Evolutionary conservation across 2,888 invertebrate species (phyloP).

Genomic region (Philonicus albiceps): DNA sequence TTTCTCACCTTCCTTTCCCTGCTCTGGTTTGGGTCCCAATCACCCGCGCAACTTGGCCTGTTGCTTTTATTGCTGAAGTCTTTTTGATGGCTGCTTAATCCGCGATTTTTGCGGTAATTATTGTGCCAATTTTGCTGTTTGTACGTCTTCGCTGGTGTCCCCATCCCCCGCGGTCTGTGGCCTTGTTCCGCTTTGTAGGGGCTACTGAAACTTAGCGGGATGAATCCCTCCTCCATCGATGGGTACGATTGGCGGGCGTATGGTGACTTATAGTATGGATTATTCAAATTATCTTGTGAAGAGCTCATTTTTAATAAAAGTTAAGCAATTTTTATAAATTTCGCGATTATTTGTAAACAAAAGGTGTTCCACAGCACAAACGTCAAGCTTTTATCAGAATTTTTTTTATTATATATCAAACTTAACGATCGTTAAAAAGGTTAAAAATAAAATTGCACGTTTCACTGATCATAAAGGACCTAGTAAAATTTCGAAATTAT

Average conservation of each 20-base stretch:
- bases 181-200: background rate
- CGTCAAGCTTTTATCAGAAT: background rate
- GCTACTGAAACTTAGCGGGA: constrained; percentile 55
- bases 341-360: background rate
- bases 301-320: background rate
- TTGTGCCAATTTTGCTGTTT: background rate
- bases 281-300: background rate
- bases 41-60: background rate
- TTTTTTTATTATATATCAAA: background rate
- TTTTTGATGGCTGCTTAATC: background rate
- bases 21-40: background rate
- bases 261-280: background rate
- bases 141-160: background rate
- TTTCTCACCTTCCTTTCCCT: background rate
- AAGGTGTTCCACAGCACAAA: background rate
- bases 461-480: background rate
- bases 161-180: background rate
- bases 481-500: background rate
- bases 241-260: constrained; percentile 53
- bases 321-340: background rate
- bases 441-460: background rate
- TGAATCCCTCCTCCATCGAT: constrained; percentile 57
- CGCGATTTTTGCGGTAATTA: background rate
- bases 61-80: background rate
- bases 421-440: background rate